Evolutionary conservation across 2,797 vertebrate genomes (phyloP).

Genomic region (Cercopithecus neglectus): DNA sequence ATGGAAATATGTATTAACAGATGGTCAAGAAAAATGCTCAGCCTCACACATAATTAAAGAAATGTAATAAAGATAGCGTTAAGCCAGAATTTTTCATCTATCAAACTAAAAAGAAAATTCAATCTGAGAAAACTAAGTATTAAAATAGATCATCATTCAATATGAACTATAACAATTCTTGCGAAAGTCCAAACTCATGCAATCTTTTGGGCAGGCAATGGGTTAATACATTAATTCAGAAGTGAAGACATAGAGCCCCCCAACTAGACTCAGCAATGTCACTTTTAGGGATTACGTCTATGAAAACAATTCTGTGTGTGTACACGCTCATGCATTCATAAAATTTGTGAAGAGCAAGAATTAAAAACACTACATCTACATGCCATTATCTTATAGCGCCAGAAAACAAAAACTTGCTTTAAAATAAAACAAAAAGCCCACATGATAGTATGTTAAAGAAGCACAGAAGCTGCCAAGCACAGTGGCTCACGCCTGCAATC

Average conservation of each 20-base stretch:
- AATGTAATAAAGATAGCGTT: neutral
- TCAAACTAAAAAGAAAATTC: conserved; percentile 15
- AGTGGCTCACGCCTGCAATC: no score
- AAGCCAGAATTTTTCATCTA: neutral
- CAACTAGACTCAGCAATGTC: neutral
- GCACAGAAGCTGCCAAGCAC: neutral
- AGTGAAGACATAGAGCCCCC: neutral
- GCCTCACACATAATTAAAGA: neutral
- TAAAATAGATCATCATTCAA: neutral
- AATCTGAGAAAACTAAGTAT: neutral
- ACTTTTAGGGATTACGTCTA: neutral
- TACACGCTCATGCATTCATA: neutral
- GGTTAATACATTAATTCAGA: neutral
- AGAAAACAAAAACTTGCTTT: neutral
- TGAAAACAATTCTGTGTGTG: neutral
- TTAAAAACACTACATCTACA: neutral
- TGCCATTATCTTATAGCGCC: neutral
- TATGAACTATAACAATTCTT: neutral
- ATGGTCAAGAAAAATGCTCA: neutral
- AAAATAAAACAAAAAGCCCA: neutral
- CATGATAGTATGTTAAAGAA: neutral
- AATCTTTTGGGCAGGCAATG: neutral
- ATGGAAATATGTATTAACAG: neutral
- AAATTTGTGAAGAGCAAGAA: neutral
- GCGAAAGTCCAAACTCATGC: neutral